Percentiles rank a stretch among this genome's conserved stretches.
Conservation (phyloP, 2,888 invertebrate genomes). For the Xestia xanthographa region DNA sequence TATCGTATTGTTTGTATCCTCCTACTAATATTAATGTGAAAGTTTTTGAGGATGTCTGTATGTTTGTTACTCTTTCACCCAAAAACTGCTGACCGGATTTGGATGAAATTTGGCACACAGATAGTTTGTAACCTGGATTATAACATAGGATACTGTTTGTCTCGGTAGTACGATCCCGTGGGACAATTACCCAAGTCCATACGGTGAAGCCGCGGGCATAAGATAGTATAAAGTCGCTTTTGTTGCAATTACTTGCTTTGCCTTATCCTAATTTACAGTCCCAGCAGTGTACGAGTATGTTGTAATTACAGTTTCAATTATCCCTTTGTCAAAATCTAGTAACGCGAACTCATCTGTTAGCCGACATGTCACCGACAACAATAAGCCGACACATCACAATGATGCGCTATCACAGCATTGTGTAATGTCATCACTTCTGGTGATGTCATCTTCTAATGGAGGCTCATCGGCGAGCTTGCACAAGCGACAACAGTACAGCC, state of each 20-base stretch:
- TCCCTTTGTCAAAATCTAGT: constrained; percentile 3
- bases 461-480: constrained; percentile 41
- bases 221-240: neutral
- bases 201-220: no score
- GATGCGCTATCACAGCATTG: neutral
- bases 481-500: constrained; percentile 21
- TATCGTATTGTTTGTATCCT: neutral
- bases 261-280: neutral
- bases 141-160: no score
- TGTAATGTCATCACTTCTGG: constrained; percentile 18
- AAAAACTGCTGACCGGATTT: no score
- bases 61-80: no score
- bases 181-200: no score
- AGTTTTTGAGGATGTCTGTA: no score
- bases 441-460: constrained; percentile 40
- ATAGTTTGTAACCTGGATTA: no score
- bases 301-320: constrained; percentile 26
- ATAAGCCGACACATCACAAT: neutral
- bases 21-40: no score
- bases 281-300: neutral
- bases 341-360: constrained; percentile 7
- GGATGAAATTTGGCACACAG: no score
- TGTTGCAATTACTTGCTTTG: neutral
- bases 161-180: no score
- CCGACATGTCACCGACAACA: constrained; percentile 16